Evolutionary conservation across 2,888 invertebrate species (phyloP).

Genomic region (Pachycephus smyrnensis): DNA sequence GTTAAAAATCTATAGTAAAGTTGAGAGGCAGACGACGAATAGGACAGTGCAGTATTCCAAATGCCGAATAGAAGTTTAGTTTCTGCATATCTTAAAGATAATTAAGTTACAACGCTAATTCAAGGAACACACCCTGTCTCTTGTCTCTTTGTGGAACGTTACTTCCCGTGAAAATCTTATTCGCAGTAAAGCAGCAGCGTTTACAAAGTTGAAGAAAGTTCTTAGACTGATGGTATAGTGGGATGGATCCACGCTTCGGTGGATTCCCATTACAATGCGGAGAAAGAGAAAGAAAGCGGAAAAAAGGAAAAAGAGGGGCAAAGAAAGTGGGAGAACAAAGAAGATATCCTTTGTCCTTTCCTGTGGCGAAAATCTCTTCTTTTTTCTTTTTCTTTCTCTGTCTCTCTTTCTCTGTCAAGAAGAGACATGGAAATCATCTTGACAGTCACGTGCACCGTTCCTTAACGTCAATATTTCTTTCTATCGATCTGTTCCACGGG

Average conservation of each 20-base stretch:
- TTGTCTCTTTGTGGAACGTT: background rate
- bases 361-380: background rate
- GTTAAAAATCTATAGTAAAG: background rate
- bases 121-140: background rate
- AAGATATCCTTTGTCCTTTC: background rate
- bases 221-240: background rate
- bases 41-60: background rate
- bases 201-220: background rate
- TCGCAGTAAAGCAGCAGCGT: no score
- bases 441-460: background rate
- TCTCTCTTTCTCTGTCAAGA: no score
- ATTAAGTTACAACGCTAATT: background rate
- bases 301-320: background rate
- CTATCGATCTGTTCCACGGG: background rate
- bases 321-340: background rate
- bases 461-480: background rate
- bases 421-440: background rate
- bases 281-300: background rate
- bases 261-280: background rate
- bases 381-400: background rate
- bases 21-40: background rate
- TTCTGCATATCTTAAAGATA: background rate
- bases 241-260: background rate
- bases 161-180: background rate
- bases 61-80: background rate